A percentile compares a stretch with the other conserved stretches of the same genome.
phyloP scores from a whole-genome alignment of 2,888 invertebrate species.

The Ellobium chinense region DNA sequence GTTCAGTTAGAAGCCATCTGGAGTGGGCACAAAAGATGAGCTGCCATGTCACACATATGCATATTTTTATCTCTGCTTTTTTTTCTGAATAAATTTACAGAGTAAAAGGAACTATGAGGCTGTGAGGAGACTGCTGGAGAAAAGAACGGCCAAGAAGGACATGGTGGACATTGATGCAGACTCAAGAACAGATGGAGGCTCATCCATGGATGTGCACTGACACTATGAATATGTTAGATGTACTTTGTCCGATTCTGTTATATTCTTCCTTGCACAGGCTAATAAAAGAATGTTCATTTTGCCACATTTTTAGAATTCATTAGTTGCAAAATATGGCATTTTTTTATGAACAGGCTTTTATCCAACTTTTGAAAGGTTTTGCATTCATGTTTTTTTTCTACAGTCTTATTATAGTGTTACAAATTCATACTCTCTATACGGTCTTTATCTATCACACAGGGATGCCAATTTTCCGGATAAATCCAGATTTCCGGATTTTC shows the following conservation, averaged over 20 bases:
- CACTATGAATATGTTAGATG: not conserved
- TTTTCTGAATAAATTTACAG: conserved; percentile 12
- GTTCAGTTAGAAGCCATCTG: no score
- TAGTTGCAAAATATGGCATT: not conserved
- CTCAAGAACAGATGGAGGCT: conserved; percentile 39
- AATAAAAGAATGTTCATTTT: no score
- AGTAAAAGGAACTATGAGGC: conserved; percentile 44
- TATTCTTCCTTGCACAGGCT: no score
- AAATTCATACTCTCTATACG: no score
- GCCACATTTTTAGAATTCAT: no score
- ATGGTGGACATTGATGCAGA: conserved; percentile 46
- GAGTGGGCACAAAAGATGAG: no score
- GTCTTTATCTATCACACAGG: no score
- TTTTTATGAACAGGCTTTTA: not conserved
- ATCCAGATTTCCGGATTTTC: no score
- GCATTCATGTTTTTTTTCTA: not conserved
- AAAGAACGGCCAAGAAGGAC: conserved; percentile 49
- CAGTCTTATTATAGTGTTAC: no score
- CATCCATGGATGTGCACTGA: not conserved
- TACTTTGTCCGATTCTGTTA: no score
- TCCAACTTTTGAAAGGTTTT: not conserved
- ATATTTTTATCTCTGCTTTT: not conserved
- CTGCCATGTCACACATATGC: no score
- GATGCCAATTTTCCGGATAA: no score
- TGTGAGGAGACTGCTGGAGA: conserved; percentile 42